These are phyloP conservation scores for Tigriopus japonicus DNA, from an alignment of 1,140 invertebrate species.

Conservation along the genomic window DNA sequence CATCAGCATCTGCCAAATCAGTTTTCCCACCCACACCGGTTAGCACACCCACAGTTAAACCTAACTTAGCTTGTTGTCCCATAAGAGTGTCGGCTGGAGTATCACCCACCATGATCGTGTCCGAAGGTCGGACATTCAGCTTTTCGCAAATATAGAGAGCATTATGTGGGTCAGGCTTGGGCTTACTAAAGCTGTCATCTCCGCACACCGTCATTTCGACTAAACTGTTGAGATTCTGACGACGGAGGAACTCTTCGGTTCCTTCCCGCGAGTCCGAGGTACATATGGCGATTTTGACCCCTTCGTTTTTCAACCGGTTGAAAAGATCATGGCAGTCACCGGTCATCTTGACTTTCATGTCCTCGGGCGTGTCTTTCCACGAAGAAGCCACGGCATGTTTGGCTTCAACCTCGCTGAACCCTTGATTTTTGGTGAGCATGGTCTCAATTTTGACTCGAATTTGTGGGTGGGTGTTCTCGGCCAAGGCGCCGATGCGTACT, in stretches of 20 bases:
- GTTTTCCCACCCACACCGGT: not conserved
- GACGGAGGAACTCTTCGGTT: constrained; percentile 7
- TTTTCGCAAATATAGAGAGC: constrained; percentile 10
- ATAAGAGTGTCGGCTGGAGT: constrained; percentile 14
- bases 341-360: constrained; percentile 11
- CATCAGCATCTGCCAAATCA: constrained; percentile 12
- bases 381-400: not conserved
- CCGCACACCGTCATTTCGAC: constrained; percentile 13
- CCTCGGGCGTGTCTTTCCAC: constrained; percentile 12
- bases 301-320: constrained; percentile 1
- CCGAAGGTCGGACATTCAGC: not conserved
- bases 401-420: not conserved
- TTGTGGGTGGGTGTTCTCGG: constrained; percentile 14
- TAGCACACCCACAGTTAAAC: constrained; percentile 11
- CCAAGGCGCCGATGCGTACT: constrained; percentile 5
- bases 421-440: not conserved
- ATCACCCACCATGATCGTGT: constrained; percentile 13
- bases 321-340: constrained; percentile 8
- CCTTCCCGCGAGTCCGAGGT: constrained; percentile 13
- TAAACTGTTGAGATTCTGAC: not conserved
- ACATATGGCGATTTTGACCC: constrained; percentile 11
- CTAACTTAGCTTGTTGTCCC: constrained; percentile 10
- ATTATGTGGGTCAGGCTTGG: constrained; percentile 14
- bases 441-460: constrained; percentile 10
- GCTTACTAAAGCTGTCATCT: constrained; percentile 5